Base-by-base conservation (phyloP, 2,888 invertebrate species). In the Philereme vetulata region DNA sequence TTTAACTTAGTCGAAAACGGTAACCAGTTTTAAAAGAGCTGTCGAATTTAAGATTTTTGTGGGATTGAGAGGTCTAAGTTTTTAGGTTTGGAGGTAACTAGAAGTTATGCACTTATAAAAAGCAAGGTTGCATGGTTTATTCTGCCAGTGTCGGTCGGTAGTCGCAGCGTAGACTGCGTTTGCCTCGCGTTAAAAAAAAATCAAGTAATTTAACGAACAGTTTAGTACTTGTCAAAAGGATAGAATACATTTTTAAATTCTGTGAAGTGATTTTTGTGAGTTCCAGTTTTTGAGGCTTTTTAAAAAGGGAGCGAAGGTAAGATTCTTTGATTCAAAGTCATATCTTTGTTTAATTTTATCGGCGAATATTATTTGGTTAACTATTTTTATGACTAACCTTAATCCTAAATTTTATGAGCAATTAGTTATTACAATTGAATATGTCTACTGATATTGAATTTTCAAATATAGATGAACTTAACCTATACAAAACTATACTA, bases 171-270 rank as follows among this genome's bases (percentile, higher is more conserved):
- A 10, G 54, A 73, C 71, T 71, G 84, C 81, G 84, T 81, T 82
- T 82, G 84, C 82, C 70, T 48, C 53, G 69, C 58, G 55, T 51
- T 63, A 54, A 71, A 69, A 77, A 70, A 72, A 70, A 71, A 71
- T 72, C 82, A 80, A 83, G 82, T 82, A 85, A 82, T 74, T 81
- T 81, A 79, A 80, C 80, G 72, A 67, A 51, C 60, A 68, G 78
- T 81, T 68, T 82, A 84, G 83, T 81, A 82, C 82, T 85, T 82
- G 84, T 81, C 1, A 21, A 21, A 21, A 21, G 21, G 21, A 21
- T 21, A 21, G 2, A 21, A 21, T 74, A 10, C 68, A 72, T 75
- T 71, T 76, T 71, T 73, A 71, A 62, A 72, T 76, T 75, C 64
- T 65, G 78, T 82, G 80, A 71, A 74, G 85, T 83, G 82, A 73